A percentile compares a stretch with the other conserved stretches of the same genome.
phyloP scores from a whole-genome alignment of 2,113 vertebrate species.

The Tachysurus fulvidraco region DNA sequence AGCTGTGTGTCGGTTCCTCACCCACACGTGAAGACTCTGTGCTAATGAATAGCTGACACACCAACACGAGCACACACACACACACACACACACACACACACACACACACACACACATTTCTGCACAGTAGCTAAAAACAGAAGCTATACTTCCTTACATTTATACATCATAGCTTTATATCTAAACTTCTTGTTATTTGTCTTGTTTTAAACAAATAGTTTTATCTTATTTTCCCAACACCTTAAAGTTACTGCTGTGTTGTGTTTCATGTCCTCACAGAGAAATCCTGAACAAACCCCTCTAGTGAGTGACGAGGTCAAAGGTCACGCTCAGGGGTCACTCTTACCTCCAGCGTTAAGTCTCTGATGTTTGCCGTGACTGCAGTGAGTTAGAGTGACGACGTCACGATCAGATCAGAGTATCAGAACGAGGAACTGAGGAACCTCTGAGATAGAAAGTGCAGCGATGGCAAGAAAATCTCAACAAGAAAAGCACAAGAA shows the following conservation, averaged over 20 bases:
- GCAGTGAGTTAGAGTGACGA: not conserved
- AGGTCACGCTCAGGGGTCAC: slow-evolving; percentile 24
- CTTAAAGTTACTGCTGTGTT: not conserved
- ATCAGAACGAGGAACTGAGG: not conserved
- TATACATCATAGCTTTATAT: not conserved
- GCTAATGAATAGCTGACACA: not conserved
- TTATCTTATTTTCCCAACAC: not conserved
- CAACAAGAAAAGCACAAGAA: not conserved
- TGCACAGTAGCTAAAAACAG: not conserved
- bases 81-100: not conserved
- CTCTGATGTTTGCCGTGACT: not conserved
- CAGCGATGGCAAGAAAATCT: not conserved
- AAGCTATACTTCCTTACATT: not conserved
- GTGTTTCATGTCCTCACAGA: not conserved
- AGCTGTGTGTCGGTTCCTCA: not conserved
- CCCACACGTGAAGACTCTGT: not conserved
- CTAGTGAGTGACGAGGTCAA: not conserved
- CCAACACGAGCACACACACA: not conserved
- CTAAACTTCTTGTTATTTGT: not conserved
- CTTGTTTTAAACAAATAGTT: not conserved
- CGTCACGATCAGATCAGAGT: not conserved
- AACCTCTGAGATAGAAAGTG: not conserved
- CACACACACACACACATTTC: no score
- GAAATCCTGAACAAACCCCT: not conserved
- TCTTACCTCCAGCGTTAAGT: not conserved